These are phyloP conservation scores for Cynopterus brachyotis DNA, from an alignment of 2,113 vertebrate species.

Conservation along the genomic window DNA sequence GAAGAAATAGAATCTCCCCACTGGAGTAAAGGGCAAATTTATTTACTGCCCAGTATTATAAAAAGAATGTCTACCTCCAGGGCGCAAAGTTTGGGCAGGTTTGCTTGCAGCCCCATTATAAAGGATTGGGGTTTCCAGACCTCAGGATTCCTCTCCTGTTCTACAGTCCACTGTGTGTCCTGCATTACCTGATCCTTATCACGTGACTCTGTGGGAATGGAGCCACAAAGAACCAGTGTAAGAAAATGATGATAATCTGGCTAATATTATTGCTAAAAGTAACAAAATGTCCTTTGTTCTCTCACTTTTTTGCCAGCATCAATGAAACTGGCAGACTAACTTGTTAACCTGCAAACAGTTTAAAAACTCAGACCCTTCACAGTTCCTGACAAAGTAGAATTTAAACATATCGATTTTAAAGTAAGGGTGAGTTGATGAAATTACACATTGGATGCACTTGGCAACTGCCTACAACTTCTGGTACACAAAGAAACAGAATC, in stretches of 20 bases:
- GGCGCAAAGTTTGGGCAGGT: not conserved
- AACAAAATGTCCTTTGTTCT: not conserved
- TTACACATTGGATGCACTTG: not conserved
- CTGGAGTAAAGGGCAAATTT: not conserved
- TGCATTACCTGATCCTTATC: not conserved
- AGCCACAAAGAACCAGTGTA: not conserved
- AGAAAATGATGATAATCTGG: not conserved
- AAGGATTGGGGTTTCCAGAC: not conserved
- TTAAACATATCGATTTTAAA: not conserved
- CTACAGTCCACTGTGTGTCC: accelerated
- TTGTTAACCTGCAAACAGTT: not conserved
- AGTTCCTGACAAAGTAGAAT: not conserved
- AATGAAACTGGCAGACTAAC: not conserved
- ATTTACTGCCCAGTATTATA: not conserved
- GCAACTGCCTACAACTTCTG: not conserved
- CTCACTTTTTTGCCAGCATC: not conserved
- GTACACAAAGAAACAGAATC: not conserved
- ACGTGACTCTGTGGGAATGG: not conserved
- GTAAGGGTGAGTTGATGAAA: not conserved
- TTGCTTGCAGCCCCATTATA: not conserved
- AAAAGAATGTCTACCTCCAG: not conserved
- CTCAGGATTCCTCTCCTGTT: not conserved
- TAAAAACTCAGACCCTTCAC: not conserved
- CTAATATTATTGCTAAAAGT: not conserved
- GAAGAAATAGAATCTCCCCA: not conserved